phyloP scores from a whole-genome alignment of 2,888 invertebrate genomes.

The Trichacis sp. region DNA sequence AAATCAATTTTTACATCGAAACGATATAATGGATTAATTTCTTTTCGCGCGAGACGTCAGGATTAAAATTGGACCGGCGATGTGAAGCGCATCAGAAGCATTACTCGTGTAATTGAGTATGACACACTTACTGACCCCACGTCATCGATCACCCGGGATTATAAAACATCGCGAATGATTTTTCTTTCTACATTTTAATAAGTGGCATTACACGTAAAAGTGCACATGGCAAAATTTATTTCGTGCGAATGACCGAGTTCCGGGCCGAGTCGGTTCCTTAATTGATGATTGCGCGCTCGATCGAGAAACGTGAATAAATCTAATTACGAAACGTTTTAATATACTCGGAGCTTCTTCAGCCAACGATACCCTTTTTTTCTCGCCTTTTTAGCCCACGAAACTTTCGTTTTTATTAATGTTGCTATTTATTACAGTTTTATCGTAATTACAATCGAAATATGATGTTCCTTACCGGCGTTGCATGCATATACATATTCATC shows the following conservation, averaged over 20 bases:
- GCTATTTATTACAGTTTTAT: background rate
- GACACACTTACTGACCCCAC: background rate
- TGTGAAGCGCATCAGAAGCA: background rate
- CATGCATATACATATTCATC: no score
- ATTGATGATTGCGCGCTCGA: constrained; percentile 20
- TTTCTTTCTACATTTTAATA: background rate
- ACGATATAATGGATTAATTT: no score
- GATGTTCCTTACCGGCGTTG: background rate
- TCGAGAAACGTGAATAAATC: constrained; percentile 28
- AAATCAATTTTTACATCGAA: no score
- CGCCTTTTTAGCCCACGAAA: background rate
- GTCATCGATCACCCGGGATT: background rate
- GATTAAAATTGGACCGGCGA: background rate
- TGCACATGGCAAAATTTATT: constrained; percentile 16
- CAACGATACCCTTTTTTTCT: constrained; percentile 22
- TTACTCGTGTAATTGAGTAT: background rate
- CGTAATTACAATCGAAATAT: constrained; percentile 1
- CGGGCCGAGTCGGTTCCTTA: constrained; percentile 23
- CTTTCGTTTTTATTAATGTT: background rate
- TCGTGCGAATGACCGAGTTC: constrained; percentile 28
- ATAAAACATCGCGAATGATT: background rate
- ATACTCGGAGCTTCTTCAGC: constrained; percentile 15
- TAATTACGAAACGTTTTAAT: constrained; percentile 39
- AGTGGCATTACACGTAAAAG: constrained; percentile 10
- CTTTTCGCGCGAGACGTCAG: no score